A percentile compares a stretch with the other conserved stretches of the same genome.
These are phyloP conservation scores for Mythimna loreyi DNA, from an alignment of 2,888 invertebrate species.

Conservation along the genomic window DNA sequence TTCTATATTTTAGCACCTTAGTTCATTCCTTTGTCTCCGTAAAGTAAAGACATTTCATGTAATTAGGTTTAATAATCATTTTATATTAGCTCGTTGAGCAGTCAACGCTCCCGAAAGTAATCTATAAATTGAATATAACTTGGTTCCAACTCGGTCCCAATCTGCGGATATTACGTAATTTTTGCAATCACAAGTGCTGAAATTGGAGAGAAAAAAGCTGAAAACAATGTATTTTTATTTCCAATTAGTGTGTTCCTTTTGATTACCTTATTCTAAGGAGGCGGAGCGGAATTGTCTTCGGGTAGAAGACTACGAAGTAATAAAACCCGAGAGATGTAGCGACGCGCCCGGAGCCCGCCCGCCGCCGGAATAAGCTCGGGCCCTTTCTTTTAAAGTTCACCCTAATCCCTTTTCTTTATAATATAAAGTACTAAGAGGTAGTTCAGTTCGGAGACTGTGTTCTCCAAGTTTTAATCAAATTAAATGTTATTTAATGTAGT, in stretches of 20 bases:
- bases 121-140: conserved; percentile 8
- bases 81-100: neutral
- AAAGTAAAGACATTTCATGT: neutral
- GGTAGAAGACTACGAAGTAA: conserved; percentile 68
- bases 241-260: conserved; percentile 53
- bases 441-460: conserved; percentile 54
- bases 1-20: conserved; percentile 32
- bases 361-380: conserved; percentile 63
- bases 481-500: conserved; percentile 47
- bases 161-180: conserved; percentile 23
- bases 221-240: conserved; percentile 46
- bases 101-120: neutral
- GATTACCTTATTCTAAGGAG: conserved; percentile 58
- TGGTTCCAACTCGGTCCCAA: neutral
- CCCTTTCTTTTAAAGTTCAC: conserved; percentile 70
- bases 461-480: conserved; percentile 64
- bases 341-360: neutral
- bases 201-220: conserved; percentile 10
- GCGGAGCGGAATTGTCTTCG: conserved; percentile 57
- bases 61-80: neutral
- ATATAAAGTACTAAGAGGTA: conserved; percentile 56
- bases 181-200: conserved; percentile 8
- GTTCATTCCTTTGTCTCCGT: neutral
- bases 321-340: conserved; percentile 67
- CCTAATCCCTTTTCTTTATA: conserved; percentile 68